Evolutionary conservation across 64 coral and sea anemone species (phyloP).

Genomic region (Catalaphyllia jardinei): DNA sequence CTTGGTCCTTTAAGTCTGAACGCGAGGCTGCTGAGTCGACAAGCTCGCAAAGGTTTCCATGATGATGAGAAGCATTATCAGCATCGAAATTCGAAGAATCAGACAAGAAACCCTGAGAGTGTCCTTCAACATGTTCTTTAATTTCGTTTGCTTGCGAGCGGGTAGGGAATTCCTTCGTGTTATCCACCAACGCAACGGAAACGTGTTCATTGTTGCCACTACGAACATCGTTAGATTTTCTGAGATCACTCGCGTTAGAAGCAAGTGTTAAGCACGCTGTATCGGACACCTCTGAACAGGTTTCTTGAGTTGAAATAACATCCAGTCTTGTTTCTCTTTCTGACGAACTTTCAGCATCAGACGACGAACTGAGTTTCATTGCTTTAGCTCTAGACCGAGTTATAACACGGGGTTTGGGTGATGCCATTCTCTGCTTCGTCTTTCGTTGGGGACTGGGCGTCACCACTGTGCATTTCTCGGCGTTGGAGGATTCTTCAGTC

Average conservation of each 20-base stretch:
- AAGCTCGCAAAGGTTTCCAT: background rate
- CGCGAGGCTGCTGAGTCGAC: background rate
- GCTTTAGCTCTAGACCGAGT: constrained; percentile 26
- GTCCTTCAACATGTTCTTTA: background rate
- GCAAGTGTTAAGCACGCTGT: background rate
- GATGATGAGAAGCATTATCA: background rate
- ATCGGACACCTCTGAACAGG: background rate
- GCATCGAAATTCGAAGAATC: background rate
- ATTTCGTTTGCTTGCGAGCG: background rate
- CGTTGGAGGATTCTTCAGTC: background rate
- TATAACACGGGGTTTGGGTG: constrained; percentile 25
- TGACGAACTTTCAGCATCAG: background rate
- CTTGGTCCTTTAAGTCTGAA: background rate
- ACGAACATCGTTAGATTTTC: background rate
- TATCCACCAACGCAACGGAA: background rate
- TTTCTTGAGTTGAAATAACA: background rate
- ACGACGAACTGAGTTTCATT: constrained; percentile 5
- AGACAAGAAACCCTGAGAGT: background rate
- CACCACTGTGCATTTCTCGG: background rate
- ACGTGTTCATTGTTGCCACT: background rate
- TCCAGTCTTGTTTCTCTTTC: constrained; percentile 16
- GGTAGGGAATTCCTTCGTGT: background rate
- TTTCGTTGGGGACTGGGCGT: background rate
- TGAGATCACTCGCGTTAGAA: background rate
- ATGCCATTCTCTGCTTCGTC: background rate